A percentile compares a stretch with the other conserved stretches of the same genome.
Evolutionary conservation across 2,888 invertebrate species (phyloP).

Genomic region (Siphlonurus alternatus): DNA sequence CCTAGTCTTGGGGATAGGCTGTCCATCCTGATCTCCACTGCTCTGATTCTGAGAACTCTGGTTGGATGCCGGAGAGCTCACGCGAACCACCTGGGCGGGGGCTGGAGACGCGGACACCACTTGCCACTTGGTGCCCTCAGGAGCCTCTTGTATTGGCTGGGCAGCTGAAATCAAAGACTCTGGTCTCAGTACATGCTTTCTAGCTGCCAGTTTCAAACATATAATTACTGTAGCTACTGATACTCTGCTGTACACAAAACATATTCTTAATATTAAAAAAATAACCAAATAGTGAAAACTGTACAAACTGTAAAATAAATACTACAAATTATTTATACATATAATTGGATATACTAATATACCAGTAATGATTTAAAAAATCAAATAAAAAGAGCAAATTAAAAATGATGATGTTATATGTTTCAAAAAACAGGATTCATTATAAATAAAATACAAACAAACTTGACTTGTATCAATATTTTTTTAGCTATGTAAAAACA

Average conservation of each 20-base stretch:
- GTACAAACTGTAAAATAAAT: too few relatives aligned
- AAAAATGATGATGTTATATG: too few relatives aligned
- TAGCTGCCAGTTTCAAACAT: not conserved
- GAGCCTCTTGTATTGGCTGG: conserved; percentile 3
- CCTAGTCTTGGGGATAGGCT: conserved; percentile 31
- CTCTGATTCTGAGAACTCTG: not conserved
- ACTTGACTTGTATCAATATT: too few relatives aligned
- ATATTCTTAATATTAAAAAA: not conserved
- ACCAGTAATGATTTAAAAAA: too few relatives aligned
- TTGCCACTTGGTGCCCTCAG: conserved; percentile 14
- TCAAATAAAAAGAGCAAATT: too few relatives aligned
- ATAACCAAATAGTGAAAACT: not conserved
- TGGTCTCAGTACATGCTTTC: not conserved
- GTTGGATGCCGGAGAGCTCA: conserved; percentile 17
- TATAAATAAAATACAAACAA: too few relatives aligned
- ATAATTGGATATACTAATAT: too few relatives aligned
- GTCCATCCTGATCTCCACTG: not conserved
- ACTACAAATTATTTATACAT: too few relatives aligned
- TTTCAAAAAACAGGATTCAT: too few relatives aligned
- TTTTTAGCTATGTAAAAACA: too few relatives aligned
- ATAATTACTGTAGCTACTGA: conserved; percentile 3
- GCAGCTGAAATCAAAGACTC: conserved; percentile 5
- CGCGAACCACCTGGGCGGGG: conserved; percentile 15
- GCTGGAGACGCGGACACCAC: conserved; percentile 16
- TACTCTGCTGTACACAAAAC: not conserved